Evolutionary conservation across 2,888 invertebrate species (phyloP), one percentile per base, ranked within the genome.

Genomic region (Drosophila mulleri): DNA sequence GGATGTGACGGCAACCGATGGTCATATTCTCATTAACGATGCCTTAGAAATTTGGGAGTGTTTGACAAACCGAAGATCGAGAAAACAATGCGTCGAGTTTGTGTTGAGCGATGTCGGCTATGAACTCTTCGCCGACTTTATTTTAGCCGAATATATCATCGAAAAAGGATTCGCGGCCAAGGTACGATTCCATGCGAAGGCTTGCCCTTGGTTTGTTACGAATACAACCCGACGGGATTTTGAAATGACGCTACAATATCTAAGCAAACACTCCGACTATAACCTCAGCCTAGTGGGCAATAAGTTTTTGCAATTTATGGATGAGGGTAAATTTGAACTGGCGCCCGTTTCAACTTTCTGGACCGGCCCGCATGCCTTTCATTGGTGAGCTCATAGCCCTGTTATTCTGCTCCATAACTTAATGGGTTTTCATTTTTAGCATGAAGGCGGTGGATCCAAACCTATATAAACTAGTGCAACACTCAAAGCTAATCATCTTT

Each of bases 31-130:
- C 9, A 93, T 94, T 2, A 94, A 97, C 91, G 93, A 96, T 72
- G 93, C 94, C 0, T 91, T 93, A 4, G 75, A 93, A 11, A 93
- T 96, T 56, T 96, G 95, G 95, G 81, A 94, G 32, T 92, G 93
- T 52, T 67, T 92, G 32, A 7, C 12, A 6, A 72, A 44, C 2
- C 63, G 37, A 2, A 77, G 83, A 35, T 64, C 72, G 9, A 75
- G 88, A 3, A 75, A 78, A 26, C 72, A 94, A 90, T 62, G 94
- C 94, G 96, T 94, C 94, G 96, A 97, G 91, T 94, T 98, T 65
- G 94, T 99, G 1, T 94, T 97, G 72, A 99, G 99, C 92, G 99
- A 99, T 92, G 94, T 97, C 0, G 99, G 98, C 0, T 98, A 98
- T 91, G 99, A 99, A 93, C 88, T 99, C 0, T 96, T 98, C 79